phyloP scores from a whole-genome alignment of 2,888 invertebrate species.

The Orthosia incerta region DNA sequence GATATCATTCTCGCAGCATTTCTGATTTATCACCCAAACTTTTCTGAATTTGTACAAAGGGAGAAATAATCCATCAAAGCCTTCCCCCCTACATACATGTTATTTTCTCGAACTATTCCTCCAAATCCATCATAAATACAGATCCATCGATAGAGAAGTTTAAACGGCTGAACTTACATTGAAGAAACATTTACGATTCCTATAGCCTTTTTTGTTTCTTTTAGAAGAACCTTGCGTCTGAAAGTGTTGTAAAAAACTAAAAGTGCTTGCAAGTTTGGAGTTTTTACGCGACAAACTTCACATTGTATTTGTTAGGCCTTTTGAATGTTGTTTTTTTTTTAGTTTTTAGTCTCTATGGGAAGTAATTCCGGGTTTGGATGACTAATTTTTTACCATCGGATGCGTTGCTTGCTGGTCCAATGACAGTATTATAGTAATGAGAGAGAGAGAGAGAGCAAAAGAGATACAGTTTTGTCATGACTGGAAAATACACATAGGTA shows the following conservation, averaged over 20 bases:
- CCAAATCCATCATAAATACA: conserved; percentile 51
- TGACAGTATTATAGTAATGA: too few species aligned
- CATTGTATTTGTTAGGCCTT: conserved; percentile 70
- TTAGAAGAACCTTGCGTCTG: conserved; percentile 56
- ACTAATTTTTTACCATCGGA: conserved; percentile 1
- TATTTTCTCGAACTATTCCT: conserved; percentile 46
- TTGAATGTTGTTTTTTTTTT: conserved; percentile 47
- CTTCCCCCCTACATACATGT: conserved; percentile 25
- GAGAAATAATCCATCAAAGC: conserved; percentile 46
- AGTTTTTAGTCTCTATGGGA: conserved; percentile 32
- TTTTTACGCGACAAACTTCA: conserved; percentile 73
- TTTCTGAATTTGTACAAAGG: conserved; percentile 28
- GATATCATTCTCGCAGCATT: not conserved
- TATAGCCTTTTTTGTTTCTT: conserved; percentile 56
- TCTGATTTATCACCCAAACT: conserved; percentile 47
- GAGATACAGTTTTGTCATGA: too few species aligned
- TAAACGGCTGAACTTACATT: conserved; percentile 61
- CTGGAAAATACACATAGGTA: too few species aligned
- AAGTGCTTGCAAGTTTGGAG: conserved; percentile 71
- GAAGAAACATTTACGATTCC: conserved; percentile 57
- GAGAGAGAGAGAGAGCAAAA: too few species aligned
- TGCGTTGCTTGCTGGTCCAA: too few species aligned
- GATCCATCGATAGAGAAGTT: conserved; percentile 60
- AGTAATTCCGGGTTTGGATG: conserved; percentile 14
- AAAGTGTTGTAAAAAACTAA: conserved; percentile 74